Evolutionary conservation across 2,113 vertebrate genomes (phyloP), one percentile per base, ranked within the genome.

Genomic region (Isichthys henryi): DNA sequence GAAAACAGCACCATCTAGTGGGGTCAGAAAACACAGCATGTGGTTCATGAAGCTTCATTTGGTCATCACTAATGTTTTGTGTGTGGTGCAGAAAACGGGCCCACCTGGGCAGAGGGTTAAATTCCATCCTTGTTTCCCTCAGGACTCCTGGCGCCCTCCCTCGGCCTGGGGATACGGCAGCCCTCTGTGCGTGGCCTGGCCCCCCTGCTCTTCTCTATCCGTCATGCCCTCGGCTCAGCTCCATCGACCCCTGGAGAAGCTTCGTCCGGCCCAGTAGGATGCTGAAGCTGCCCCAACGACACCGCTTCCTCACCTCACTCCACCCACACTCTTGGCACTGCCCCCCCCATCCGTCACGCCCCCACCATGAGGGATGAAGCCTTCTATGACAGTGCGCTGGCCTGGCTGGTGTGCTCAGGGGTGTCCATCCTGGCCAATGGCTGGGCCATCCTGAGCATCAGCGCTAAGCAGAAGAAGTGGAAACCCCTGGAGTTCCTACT

Each of bases 381-480:
- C 92, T 96, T 97, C 92, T 95, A 96, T 58, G 96, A 95, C 94
- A 97, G 97, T 27, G 97, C 97, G 0, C 95, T 97, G 94, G 96
- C 97, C 92, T 98, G 98, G 98, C 95, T 98, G 95, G 96, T 96
- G 0, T 98, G 98, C 23, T 97, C 97, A 0, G 97, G 96, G 52
- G 94, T 98, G 92, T 98, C 97, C 58, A 96, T 98, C 91, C 95
- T 98, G 92, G 97, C 97, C 93, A 98, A 98, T 1, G 93, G 97
- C 89, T 98, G 98, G 98, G 97, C 97, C 92, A 98, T 98, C 92
- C 96, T 98, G 70, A 98, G 97, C 5, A 94, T 98, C 89, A 97
- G 97, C 0, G 97, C 98, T 94, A 97, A 97, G 96, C 98, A 98
- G 95, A 97, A 98, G 94, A 98, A 97, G 95, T 98, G 98, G 97